phyloP scores from a whole-genome alignment of 2,888 invertebrate genomes.

The Hypsopygia costalis region DNA sequence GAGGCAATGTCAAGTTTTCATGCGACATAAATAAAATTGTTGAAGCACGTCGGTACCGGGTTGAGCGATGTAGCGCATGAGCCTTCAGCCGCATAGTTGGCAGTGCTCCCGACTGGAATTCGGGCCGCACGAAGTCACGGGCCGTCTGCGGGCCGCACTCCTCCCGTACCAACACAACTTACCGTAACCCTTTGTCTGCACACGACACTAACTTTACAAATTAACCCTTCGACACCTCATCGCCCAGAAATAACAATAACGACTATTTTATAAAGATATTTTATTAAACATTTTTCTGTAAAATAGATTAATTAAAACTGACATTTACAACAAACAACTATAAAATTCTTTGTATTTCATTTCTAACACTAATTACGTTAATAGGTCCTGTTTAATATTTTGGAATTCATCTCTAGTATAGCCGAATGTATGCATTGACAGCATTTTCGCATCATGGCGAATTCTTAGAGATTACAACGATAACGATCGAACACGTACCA shows the following conservation, averaged over 20 bases:
- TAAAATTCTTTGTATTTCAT: slow-evolving; percentile 73
- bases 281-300: slow-evolving; percentile 80
- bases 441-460: slow-evolving; percentile 29
- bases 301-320: slow-evolving; percentile 79
- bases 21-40: slow-evolving; percentile 5
- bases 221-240: slow-evolving; percentile 24
- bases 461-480: slow-evolving; percentile 36
- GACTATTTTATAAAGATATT: slow-evolving; percentile 72
- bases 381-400: slow-evolving; percentile 61
- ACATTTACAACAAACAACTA: slow-evolving; percentile 80
- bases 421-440: slow-evolving; percentile 39
- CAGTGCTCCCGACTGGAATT: slow-evolving; percentile 44
- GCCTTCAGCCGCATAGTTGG: slow-evolving; percentile 45
- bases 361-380: slow-evolving; percentile 67
- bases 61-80: slow-evolving; percentile 17
- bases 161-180: slow-evolving; percentile 23
- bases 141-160: slow-evolving; percentile 39
- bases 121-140: slow-evolving; percentile 25
- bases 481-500: slow-evolving; percentile 60
- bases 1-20: slow-evolving; percentile 1
- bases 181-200: slow-evolving; percentile 27
- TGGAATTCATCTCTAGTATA: slow-evolving; percentile 48
- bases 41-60: background rate
- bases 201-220: slow-evolving; percentile 24
- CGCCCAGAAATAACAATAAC: slow-evolving; percentile 34